Base-by-base conservation (phyloP, 2,797 vertebrate genomes). In the Scomberomorus guttatus region DNA sequence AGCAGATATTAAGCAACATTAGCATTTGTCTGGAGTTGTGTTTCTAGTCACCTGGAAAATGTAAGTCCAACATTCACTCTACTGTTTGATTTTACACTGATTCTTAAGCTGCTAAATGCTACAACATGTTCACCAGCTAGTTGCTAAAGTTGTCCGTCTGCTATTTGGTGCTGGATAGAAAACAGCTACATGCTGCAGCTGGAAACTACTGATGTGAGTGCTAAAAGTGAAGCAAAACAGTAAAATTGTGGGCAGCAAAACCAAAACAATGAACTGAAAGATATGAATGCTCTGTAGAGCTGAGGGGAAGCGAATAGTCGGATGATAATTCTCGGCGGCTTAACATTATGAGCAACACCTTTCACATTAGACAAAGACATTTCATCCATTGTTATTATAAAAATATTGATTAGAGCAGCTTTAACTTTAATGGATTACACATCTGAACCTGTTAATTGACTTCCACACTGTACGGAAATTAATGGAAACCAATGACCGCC, bases 341-440 rank as follows among this genome's bases (percentile, higher is more conserved):
- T 46, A 11, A 37, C 20, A 59, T 32, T 20, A 29, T 18, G 17
- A 60, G 9, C 2, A 5, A 22, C 24, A 0, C 2, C 15, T 72
- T 37, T n/a, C 9, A 20, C 55, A 29, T 61, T 39, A 29, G 13
- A 1, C 25, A 7, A 4, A 24, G 25, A 44, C 8, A 20, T 59
- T 55, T 46, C 3, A 46, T 46, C 20, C 0, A 46, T 10, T 32
- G n/a, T 34, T 34, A 66, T 72, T 60, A 5, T 55, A 24, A 68
- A 55, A 73, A 44, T 24, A 76, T 55, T 17, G 27, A 71, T 68
- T 50, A 46, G 5, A 8, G 44, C 32, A 72, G 50, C 59, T 27
- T 1, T 42, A 44, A 50, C 56, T 37, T 29, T 2, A 57, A 25
- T 29, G 22, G 9, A 50, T 67, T 2, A 62, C 10, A 69, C 17